Evolutionary conservation across 2,888 invertebrate genomes (phyloP).

Genomic region (Molanna angustata): DNA sequence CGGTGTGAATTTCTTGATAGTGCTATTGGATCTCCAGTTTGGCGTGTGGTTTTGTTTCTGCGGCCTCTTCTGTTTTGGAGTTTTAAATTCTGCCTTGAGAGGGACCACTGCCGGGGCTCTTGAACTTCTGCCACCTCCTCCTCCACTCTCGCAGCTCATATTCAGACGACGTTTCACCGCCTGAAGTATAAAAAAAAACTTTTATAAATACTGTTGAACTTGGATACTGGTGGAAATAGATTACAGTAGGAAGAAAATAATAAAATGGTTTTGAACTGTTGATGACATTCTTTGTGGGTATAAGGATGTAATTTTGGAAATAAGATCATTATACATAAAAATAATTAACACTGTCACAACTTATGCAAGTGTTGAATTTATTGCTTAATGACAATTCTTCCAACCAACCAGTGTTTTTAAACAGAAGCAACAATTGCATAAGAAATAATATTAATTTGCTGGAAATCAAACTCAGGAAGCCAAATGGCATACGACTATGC

Average conservation of each 20-base stretch:
- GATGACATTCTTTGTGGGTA: no score
- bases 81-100: conserved; percentile 64
- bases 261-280: no score
- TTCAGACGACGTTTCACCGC: conserved; percentile 79
- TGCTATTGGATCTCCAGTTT: conserved; percentile 51
- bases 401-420: no score
- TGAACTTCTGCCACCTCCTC: conserved; percentile 28
- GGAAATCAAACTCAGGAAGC: no score
- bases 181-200: conserved; percentile 40
- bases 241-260: not conserved
- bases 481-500: no score
- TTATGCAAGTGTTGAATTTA: no score
- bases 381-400: no score
- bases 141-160: conserved; percentile 39
- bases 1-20: conserved; percentile 55
- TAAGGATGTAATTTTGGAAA: no score
- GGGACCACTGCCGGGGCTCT: conserved; percentile 55
- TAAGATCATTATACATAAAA: no score
- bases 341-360: no score
- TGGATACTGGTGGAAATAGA: not conserved
- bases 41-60: conserved; percentile 34
- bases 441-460: no score
- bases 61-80: conserved; percentile 59
- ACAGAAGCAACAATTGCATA: no score
- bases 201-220: not conserved